phyloP scores from a whole-genome alignment of 2,888 invertebrate species.

The Liodrosophila aerea region DNA sequence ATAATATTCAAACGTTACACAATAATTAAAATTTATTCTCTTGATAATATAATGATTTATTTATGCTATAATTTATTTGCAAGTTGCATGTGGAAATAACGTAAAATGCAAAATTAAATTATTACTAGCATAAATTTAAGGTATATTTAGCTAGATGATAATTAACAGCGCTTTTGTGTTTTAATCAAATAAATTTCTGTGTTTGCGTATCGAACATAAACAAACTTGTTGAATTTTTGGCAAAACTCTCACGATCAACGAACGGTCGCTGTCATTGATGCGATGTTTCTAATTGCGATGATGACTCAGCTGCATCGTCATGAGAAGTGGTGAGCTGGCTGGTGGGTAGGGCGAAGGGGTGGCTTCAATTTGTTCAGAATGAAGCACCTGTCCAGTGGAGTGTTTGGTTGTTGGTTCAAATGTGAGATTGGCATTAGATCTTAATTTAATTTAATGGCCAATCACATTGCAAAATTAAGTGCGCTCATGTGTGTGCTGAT shows the following conservation, averaged over 20 bases:
- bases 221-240: conserved; percentile 24
- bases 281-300: conserved; percentile 29
- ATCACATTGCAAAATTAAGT: conserved; percentile 48
- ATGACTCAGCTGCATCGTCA: conserved; percentile 58
- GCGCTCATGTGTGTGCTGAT: conserved; percentile 13
- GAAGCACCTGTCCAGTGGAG: conserved; percentile 32
- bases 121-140: no score
- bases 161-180: no score
- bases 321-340: conserved; percentile 2
- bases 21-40: no score
- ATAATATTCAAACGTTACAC: no score
- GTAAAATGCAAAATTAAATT: no score
- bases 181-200: background rate
- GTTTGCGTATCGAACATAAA: conserved; percentile 6
- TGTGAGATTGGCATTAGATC: conserved; percentile 57
- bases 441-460: conserved; percentile 59
- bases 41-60: no score
- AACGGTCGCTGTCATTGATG: conserved; percentile 23
- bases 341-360: no score
- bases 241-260: conserved; percentile 68
- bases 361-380: background rate
- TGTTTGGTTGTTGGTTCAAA: conserved; percentile 18
- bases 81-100: no score
- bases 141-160: no score
- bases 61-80: no score